These are phyloP conservation scores for Andrena minutula DNA, from an alignment of 2,888 invertebrate genomes.

Conservation along the genomic window DNA sequence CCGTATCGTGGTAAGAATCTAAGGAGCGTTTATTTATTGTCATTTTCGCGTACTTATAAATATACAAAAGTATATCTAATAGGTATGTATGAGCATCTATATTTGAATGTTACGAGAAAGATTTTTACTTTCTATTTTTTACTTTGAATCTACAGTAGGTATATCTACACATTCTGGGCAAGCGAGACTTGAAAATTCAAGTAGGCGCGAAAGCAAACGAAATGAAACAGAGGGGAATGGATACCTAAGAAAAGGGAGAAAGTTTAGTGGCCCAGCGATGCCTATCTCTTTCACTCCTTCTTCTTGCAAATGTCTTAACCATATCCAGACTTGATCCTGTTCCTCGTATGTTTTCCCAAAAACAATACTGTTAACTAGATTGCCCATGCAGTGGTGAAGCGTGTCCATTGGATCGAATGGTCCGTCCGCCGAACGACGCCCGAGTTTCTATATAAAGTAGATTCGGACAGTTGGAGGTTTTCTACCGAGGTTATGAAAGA, in stretches of 20 bases:
- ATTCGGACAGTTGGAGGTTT: not conserved
- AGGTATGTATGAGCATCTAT: not conserved
- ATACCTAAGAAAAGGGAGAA: constrained; percentile 92
- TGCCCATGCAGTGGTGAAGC: constrained; percentile 91
- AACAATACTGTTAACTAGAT: constrained; percentile 91
- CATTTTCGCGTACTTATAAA: not conserved
- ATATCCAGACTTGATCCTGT: constrained; percentile 91
- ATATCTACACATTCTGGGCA: not conserved
- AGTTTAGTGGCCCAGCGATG: constrained; percentile 93
- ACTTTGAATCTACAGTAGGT: not conserved
- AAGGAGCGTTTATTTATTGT: constrained; percentile 20
- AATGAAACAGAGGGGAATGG: not conserved
- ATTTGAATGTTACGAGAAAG: too few relatives aligned
- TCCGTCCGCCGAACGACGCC: constrained; percentile 56
- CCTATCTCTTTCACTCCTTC: constrained; percentile 94
- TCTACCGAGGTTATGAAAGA: not conserved
- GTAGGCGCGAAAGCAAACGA: too few relatives aligned
- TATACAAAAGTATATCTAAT: not conserved
- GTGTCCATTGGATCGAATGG: constrained; percentile 86
- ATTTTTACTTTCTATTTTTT: too few relatives aligned
- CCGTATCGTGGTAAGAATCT: constrained; percentile 89
- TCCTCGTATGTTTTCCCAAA: constrained; percentile 91
- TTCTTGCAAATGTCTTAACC: constrained; percentile 92
- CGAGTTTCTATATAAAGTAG: constrained; percentile 72
- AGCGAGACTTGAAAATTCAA: too few relatives aligned